phyloP scores from a whole-genome alignment of 2,113 vertebrate species.

The Sceloporus undulatus region DNA sequence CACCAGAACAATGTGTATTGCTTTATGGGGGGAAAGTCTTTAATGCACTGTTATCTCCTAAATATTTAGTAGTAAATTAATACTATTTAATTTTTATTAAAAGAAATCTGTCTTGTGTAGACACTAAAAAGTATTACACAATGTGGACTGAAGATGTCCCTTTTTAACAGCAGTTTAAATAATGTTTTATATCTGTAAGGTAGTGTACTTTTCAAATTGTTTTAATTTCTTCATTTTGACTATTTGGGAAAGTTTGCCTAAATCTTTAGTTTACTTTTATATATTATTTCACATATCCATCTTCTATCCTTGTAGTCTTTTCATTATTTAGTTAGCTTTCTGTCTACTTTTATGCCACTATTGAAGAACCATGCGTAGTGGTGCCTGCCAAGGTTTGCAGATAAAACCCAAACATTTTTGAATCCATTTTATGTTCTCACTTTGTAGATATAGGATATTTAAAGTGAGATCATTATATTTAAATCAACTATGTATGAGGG shows the following conservation, averaged over 20 bases:
- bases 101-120: slow-evolving; percentile 87
- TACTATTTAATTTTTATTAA: slow-evolving; percentile 92
- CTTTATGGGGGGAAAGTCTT: slow-evolving; percentile 83
- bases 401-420: neutral
- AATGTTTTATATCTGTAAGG: slow-evolving; percentile 83
- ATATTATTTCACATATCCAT: slow-evolving; percentile 72
- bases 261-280: slow-evolving; percentile 63
- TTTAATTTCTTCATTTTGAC: slow-evolving; percentile 78
- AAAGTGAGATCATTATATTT: neutral
- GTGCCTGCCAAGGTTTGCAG: slow-evolving; percentile 43
- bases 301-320: slow-evolving; percentile 69
- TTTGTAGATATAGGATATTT: slow-evolving; percentile 13
- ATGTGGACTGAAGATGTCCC: slow-evolving; percentile 80
- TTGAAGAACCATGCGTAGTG: neutral
- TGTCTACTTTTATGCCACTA: slow-evolving; percentile 67
- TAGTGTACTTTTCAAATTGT: slow-evolving; percentile 79
- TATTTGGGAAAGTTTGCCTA: slow-evolving; percentile 79
- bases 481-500: neutral
- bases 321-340: slow-evolving; percentile 66
- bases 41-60: slow-evolving; percentile 93
- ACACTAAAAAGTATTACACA: slow-evolving; percentile 91
- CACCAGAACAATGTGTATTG: slow-evolving; percentile 81
- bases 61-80: slow-evolving; percentile 93
- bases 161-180: slow-evolving; percentile 84
- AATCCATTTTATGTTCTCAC: slow-evolving; percentile 65